Conservation (phyloP, 1,140 invertebrate genomes). For the Leptestheria dahalacensis region DNA sequence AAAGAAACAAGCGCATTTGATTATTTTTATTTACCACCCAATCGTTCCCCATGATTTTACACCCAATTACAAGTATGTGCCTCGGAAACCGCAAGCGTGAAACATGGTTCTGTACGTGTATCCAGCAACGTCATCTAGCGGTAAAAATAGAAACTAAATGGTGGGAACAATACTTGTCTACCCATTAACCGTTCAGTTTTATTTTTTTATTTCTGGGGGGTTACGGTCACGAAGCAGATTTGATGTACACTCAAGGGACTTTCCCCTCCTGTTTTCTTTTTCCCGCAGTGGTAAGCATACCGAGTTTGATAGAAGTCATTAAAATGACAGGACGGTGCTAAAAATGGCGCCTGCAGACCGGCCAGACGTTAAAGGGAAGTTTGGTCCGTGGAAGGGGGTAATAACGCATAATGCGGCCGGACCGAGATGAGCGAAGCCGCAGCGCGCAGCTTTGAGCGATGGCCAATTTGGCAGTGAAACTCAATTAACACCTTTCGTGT, state of each 20-base stretch:
- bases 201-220: neutral
- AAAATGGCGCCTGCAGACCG: neutral
- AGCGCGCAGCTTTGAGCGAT: slow-evolving; percentile 6
- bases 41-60: neutral
- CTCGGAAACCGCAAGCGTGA: neutral
- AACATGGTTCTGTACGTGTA: neutral
- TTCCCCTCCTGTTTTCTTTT: too few relatives aligned
- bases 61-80: neutral
- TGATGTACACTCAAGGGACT: neutral
- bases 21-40: neutral
- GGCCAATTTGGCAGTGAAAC: slow-evolving; percentile 9
- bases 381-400: neutral
- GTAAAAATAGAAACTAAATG: too few relatives aligned
- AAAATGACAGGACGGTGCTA: neutral
- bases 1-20: neutral
- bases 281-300: too few relatives aligned
- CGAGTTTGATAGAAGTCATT: neutral
- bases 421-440: neutral
- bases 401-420: neutral
- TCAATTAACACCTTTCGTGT: slow-evolving; percentile 14
- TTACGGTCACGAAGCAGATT: neutral
- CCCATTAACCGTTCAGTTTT: neutral
- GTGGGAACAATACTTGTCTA: too few relatives aligned
- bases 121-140: neutral
- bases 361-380: too few relatives aligned